A percentile compares a stretch with the other conserved stretches of the same genome.
phyloP scores from a whole-genome alignment of 2,888 invertebrate species.

The Nineta flava region DNA sequence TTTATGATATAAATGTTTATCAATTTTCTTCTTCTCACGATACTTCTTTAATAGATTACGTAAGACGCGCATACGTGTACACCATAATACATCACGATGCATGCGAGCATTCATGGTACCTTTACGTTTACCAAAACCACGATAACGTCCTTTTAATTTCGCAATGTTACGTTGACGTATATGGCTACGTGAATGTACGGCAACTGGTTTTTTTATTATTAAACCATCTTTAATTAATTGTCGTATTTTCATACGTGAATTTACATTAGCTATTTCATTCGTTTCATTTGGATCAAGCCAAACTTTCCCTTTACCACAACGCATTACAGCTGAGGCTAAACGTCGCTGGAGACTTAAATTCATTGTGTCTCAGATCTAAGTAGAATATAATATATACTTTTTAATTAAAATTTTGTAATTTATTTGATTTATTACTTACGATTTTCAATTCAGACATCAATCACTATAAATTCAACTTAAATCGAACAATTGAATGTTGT shows the following conservation, averaged over 20 bases:
- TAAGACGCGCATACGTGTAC: conserved; percentile 85
- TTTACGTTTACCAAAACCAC: conserved; percentile 93
- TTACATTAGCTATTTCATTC: conserved; percentile 94
- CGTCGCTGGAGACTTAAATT: conserved; percentile 68
- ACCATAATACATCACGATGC: conserved; percentile 50
- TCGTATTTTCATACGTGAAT: conserved; percentile 93
- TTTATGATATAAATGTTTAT: conserved; percentile 89
- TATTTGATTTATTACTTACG: too few relatives aligned
- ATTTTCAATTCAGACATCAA: too few relatives aligned
- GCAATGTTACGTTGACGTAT: conserved; percentile 91
- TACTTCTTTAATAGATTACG: conserved; percentile 84
- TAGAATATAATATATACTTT: too few relatives aligned
- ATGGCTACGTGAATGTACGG: conserved; percentile 89
- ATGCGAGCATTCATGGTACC: conserved; percentile 95
- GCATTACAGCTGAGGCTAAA: conserved; percentile 90
- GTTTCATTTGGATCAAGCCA: conserved; percentile 99
- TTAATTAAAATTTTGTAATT: too few relatives aligned
- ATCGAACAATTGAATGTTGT: too few relatives aligned
- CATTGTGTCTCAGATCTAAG: conserved; percentile 12
- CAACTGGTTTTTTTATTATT: conserved; percentile 94
- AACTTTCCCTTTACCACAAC: conserved; percentile 95
- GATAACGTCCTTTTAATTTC: conserved; percentile 90
- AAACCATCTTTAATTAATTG: conserved; percentile 96
- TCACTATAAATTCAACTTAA: too few relatives aligned
- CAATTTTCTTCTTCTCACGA: conserved; percentile 92